Base-by-base conservation (phyloP, 2,888 invertebrate species). In the Epistrophe grossulariae region DNA sequence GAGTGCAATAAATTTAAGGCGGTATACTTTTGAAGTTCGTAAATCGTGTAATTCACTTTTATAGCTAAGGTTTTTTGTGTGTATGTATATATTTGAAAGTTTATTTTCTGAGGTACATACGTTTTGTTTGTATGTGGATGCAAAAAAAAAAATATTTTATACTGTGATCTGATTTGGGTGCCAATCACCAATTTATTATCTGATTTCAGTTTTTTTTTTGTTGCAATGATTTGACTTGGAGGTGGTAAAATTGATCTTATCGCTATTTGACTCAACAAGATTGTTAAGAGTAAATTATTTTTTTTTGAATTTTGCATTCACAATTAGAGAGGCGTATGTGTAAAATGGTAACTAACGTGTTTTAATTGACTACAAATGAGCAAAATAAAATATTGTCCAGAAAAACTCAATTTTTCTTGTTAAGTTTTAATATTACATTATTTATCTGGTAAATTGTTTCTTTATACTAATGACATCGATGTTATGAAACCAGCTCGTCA, bases 11-110 rank as follows among this genome's bases (percentile, higher is more conserved):
- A 72, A 77, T 82, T 71, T 72, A 15, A 9, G 52, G 66, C 78
- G 78, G 82, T 24, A 5, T n/a, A 40, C 66, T 50, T 72, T 68
- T 82, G 82, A 82, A 45, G 72, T 71, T 59, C 55, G 28, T 28
- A 31, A 40, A 50, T 50, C 72, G n/a, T 64, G n/a, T 77, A 81
- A 81, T 76, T 77, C 57, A 62, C 15, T 35, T 48, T 38, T 64
- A 17, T 28, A 35, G 45, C n/a, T n/a, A 19, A 2, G 31, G 35
- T 66, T 11, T 24, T 24, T 24, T 24, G 24, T 24, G 24, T 24
- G 3, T 24, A 24, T 40, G 2, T 38, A 17, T 17, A 3, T 60
- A 19, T 38, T 68, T 50, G 19, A 68, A 52, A 50, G 50, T 45
- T 64, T 4, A n/a, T 19, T 60, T 38, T 28, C 24, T 2, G 13